These are phyloP conservation scores for Acanthiza pusilla DNA, from an alignment of 2,797 vertebrate species.

Conservation along the genomic window DNA sequence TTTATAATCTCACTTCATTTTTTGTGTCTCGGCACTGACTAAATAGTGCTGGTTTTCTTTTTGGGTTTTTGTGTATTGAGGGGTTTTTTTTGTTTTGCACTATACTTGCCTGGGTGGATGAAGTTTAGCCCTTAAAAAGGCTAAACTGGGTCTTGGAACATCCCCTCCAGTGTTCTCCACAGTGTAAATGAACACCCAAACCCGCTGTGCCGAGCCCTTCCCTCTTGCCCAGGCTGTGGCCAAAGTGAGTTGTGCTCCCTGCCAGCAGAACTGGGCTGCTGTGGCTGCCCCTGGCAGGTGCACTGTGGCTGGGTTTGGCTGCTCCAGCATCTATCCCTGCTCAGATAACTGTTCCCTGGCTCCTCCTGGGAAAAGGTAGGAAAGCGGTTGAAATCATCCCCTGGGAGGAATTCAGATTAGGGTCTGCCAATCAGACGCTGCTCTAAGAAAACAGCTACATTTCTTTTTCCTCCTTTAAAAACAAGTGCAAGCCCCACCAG, in stretches of 20 bases:
- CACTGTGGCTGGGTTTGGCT: background rate
- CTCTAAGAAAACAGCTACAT: background rate
- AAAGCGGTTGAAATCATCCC: background rate
- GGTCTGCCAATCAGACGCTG: background rate
- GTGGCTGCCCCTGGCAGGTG: background rate
- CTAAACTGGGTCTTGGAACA: background rate
- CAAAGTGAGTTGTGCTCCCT: rapidly evolving
- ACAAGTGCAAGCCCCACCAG: background rate
- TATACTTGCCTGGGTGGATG: background rate
- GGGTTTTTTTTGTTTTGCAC: background rate
- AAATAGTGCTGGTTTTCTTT: background rate
- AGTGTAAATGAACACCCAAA: background rate
- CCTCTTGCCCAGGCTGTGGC: background rate
- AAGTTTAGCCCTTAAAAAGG: background rate
- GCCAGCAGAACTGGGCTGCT: background rate
- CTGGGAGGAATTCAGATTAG: background rate
- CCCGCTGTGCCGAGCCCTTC: background rate
- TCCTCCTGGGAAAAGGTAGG: background rate
- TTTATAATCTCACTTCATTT: conserved; percentile 6
- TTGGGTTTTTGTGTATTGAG: background rate
- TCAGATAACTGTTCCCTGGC: background rate
- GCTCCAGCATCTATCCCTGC: background rate
- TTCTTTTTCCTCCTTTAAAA: conserved; percentile 1
- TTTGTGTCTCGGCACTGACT: background rate
- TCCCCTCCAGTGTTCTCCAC: background rate